Evolutionary conservation across 1,140 invertebrate species (phyloP).

Genomic region (Thrips palmi): DNA sequence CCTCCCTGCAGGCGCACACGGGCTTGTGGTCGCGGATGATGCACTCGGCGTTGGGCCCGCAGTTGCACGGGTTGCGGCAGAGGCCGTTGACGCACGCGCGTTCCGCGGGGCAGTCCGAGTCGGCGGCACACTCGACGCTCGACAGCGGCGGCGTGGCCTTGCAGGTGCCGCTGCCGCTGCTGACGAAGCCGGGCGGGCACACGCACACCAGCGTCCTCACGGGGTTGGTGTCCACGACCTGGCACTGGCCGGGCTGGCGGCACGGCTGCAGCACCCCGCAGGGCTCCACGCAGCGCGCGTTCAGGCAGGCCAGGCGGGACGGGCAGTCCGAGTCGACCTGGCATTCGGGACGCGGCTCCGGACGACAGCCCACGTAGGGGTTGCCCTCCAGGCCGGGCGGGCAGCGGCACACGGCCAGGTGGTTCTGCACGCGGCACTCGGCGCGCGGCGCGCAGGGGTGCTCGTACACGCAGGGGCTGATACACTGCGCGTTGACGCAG

Average conservation of each 20-base stretch:
- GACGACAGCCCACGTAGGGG: constrained; percentile 58
- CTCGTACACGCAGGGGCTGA: constrained; percentile 62
- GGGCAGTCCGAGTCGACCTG: constrained; percentile 65
- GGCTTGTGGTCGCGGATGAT: constrained; percentile 64
- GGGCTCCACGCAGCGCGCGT: constrained; percentile 64
- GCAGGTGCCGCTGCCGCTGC: constrained; percentile 60
- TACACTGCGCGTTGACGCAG: constrained; percentile 71
- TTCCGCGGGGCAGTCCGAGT: constrained; percentile 54
- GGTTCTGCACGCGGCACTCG: constrained; percentile 61
- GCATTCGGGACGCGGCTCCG: constrained; percentile 54
- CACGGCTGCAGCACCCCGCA: constrained; percentile 63
- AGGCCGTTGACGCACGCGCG: constrained; percentile 59
- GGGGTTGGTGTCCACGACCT: constrained; percentile 58
- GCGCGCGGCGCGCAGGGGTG: constrained; percentile 59
- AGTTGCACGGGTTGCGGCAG: constrained; percentile 64
- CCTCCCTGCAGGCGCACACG: constrained; percentile 59
- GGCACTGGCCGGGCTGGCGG: constrained; percentile 53
- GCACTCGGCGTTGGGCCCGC: constrained; percentile 61
- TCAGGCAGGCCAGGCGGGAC: constrained; percentile 55
- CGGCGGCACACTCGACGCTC: constrained; percentile 44
- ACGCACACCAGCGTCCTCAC: constrained; percentile 75
- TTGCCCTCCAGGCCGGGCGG: constrained; percentile 48
- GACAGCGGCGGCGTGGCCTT: constrained; percentile 43
- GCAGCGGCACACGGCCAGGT: constrained; percentile 67
- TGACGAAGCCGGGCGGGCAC: constrained; percentile 73